Conservation (phyloP, 1,140 invertebrate genomes). For the Drosophila dunni region DNA sequence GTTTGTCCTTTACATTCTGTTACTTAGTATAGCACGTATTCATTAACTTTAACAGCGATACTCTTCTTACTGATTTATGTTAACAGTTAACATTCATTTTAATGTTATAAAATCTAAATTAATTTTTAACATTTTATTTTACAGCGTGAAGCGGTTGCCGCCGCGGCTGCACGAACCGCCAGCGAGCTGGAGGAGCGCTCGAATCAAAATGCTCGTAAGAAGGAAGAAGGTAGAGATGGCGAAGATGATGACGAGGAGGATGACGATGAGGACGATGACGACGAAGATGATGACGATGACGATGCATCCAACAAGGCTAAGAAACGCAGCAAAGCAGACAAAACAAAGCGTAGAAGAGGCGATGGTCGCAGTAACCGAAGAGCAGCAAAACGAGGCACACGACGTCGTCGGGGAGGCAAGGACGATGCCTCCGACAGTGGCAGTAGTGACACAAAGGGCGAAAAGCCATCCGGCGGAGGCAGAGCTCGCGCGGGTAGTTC, state of each 20-base stretch:
- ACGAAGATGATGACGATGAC: constrained; percentile 35
- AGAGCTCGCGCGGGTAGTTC: constrained; percentile 39
- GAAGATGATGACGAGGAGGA: constrained; percentile 47
- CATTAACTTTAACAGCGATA: no score
- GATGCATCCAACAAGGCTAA: constrained; percentile 36
- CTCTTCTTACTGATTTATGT: no score
- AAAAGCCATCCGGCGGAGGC: constrained; percentile 41
- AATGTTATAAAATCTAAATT: no score
- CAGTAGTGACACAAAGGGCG: constrained; percentile 45
- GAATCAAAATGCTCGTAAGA: constrained; percentile 25
- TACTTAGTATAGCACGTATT: no score
- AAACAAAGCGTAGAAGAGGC: constrained; percentile 65
- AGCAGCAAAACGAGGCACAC: constrained; percentile 61
- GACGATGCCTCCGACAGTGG: constrained; percentile 53
- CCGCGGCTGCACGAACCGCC: constrained; percentile 41
- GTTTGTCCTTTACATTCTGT: no score
- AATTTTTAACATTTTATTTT: background rate
- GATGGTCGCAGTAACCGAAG: constrained; percentile 75
- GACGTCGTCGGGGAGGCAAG: constrained; percentile 66
- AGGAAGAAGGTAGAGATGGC: constrained; percentile 38
- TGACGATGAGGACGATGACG: constrained; percentile 41
- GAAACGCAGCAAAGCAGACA: constrained; percentile 55
- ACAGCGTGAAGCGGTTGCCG: constrained; percentile 35
- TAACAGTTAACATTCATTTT: no score
- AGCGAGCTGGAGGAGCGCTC: constrained; percentile 39